Conservation (phyloP, 2,797 vertebrate species). For the Thamnophis elegans region DNA sequence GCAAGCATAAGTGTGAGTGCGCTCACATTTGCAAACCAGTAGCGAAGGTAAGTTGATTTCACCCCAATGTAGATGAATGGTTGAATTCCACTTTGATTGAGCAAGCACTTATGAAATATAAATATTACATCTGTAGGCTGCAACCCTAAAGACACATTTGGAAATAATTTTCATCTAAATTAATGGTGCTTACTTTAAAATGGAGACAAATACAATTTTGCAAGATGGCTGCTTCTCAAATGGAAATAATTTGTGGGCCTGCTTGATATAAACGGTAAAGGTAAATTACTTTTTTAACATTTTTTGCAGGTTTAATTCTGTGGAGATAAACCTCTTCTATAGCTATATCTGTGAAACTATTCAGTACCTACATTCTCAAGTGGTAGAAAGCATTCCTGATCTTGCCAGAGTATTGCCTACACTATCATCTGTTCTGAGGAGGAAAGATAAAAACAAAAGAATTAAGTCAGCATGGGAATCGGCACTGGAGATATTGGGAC, state of each 20-base stretch:
- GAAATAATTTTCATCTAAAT: not conserved
- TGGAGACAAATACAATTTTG: not conserved
- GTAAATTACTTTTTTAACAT: not conserved
- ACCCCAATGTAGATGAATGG: not conserved
- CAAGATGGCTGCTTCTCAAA: not conserved
- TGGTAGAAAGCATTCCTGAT: conserved; percentile 63
- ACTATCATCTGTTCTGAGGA: conserved; percentile 62
- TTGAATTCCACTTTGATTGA: not conserved
- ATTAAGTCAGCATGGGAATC: conserved; percentile 60
- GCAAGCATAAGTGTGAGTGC: too few species aligned
- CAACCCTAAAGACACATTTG: not conserved
- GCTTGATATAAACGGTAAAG: not conserved
- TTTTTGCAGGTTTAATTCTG: conserved; percentile 60
- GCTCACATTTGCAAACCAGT: too few species aligned
- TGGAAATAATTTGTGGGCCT: conserved; percentile 1
- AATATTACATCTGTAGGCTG: not conserved
- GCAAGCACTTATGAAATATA: not conserved
- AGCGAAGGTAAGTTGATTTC: too few species aligned
- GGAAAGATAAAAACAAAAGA: conserved; percentile 57
- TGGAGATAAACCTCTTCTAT: conserved; percentile 66
- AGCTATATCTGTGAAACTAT: conserved; percentile 66
- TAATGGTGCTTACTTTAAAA: not conserved
- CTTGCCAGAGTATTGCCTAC: conserved; percentile 62
- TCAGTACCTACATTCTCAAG: conserved; percentile 49
- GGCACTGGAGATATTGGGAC: conserved; percentile 53